Evolutionary conservation across 2,888 invertebrate genomes (phyloP), one percentile per base, ranked within the genome.

Genomic region (Poecilus cupreus): DNA sequence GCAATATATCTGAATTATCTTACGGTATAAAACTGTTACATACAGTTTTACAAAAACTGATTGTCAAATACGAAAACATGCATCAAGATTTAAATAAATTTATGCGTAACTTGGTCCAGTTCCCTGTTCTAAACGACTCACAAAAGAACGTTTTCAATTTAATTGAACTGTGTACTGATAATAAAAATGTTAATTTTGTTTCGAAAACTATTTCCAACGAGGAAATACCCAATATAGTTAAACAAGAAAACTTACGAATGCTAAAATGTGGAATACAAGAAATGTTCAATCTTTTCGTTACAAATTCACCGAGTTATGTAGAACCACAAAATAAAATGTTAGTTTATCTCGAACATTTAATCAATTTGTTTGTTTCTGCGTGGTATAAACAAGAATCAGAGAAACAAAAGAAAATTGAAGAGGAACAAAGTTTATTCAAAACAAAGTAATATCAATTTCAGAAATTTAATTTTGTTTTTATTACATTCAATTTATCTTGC

Each of bases 351-450:
- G 89, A 92, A 80, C 87, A 88, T 0, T 90, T 94, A 0, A 87
- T 95, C 0, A 90, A 91, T 75, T 89, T 91, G 51, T 91, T 96
- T 74, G 93, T 95, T 20, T 88, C 91, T 77, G 90, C 93, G 0
- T 98, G 97, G 97, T 93, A 93, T 85, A 91, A 93, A 81, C 95
- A 96, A 84, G 94, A 96, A 85, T 92, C 92, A 70, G 92, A 93
- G 24, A 91, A 92, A 16, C 93, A 93, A 83, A 91, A 90, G 85
- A 92, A 92, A 84, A 92, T 94, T 83, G 91, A 92, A 75, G 96
- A 96, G 84, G 94, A 95, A 82, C 95, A 95, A 76, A 94, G 94
- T 84, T 89, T 97, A 57, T 96, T 95, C 87, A 93, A 93, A 80
- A 94, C 93, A 8, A 94, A 93, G 92, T 92, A 89, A 88, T 49